phyloP scores from a whole-genome alignment of 2,888 invertebrate genomes.

The Perdita meconis region DNA sequence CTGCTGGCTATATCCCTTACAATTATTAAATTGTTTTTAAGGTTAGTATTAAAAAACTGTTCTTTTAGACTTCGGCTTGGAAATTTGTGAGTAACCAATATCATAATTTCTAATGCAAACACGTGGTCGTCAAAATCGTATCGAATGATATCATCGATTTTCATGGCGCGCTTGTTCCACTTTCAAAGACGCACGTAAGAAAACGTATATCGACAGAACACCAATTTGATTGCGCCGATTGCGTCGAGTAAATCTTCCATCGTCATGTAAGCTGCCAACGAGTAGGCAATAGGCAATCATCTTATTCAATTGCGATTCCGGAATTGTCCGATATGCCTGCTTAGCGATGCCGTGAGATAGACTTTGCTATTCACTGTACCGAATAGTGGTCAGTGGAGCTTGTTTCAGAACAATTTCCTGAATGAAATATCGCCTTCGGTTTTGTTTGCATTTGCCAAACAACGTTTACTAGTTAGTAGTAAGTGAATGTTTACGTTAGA shows the following conservation, averaged over 20 bases:
- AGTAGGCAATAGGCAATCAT: conserved; percentile 13
- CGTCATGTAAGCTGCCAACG: conserved; percentile 5
- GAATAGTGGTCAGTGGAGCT: neutral
- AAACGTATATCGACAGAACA: conserved; percentile 29
- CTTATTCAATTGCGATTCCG: conserved; percentile 2
- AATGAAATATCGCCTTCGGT: neutral
- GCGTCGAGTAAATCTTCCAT: conserved; percentile 1
- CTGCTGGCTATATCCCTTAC: too few species aligned
- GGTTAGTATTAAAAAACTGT: too few species aligned
- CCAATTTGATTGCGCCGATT: conserved; percentile 5
- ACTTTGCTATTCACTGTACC: neutral
- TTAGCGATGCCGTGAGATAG: conserved; percentile 5
- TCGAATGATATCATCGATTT: conserved; percentile 39
- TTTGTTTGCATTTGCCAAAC: too few species aligned
- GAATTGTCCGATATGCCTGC: conserved; percentile 8
- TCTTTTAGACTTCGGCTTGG: too few species aligned
- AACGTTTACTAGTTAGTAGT: too few species aligned
- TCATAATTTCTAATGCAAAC: neutral
- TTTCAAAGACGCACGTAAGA: conserved; percentile 12
- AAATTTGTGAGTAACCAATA: neutral
- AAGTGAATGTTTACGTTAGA: too few species aligned
- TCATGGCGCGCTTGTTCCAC: conserved; percentile 18
- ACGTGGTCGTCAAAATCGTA: conserved; percentile 13
- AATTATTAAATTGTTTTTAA: too few species aligned
- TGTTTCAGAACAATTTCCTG: neutral